A percentile compares a stretch with the other conserved stretches of the same genome.
These are phyloP conservation scores for Chloroclystis v-ata DNA, from an alignment of 2,888 invertebrate genomes.

Conservation along the genomic window DNA sequence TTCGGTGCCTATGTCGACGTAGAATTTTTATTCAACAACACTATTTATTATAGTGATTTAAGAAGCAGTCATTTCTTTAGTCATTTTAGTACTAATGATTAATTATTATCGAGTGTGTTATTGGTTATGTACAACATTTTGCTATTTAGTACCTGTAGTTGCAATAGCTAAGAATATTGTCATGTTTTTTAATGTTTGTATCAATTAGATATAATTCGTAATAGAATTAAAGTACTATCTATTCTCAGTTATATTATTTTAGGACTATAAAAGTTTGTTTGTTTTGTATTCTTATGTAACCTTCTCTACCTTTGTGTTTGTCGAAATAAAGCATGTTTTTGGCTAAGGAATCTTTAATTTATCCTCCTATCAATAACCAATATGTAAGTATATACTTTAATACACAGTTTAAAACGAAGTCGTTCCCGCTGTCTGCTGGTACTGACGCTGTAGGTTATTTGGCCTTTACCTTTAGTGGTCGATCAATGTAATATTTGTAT, in stretches of 20 bases:
- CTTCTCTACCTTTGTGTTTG: conserved; percentile 6
- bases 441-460: no score
- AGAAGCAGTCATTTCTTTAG: conserved; percentile 68
- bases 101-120: no score
- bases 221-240: no score
- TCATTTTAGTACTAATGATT: conserved; percentile 73
- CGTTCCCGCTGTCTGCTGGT: no score
- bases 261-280: neutral
- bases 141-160: conserved; percentile 54
- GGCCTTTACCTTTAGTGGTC: no score
- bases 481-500: no score
- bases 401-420: no score
- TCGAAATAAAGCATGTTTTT: conserved; percentile 22
- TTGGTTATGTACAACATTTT: no score
- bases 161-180: conserved; percentile 22
- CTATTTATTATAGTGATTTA: conserved; percentile 61
- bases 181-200: conserved; percentile 2
- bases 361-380: no score
- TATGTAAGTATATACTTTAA: no score
- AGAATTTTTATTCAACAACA: conserved; percentile 33
- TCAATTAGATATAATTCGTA: neutral
- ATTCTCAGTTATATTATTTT: neutral
- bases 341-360: no score
- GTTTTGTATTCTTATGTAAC: neutral
- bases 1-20: no score